A percentile compares a stretch with the other conserved stretches of the same genome.
These are phyloP conservation scores for Paratrypauchen microcephalus DNA, from an alignment of 2,797 vertebrate genomes.

Conservation along the genomic window DNA sequence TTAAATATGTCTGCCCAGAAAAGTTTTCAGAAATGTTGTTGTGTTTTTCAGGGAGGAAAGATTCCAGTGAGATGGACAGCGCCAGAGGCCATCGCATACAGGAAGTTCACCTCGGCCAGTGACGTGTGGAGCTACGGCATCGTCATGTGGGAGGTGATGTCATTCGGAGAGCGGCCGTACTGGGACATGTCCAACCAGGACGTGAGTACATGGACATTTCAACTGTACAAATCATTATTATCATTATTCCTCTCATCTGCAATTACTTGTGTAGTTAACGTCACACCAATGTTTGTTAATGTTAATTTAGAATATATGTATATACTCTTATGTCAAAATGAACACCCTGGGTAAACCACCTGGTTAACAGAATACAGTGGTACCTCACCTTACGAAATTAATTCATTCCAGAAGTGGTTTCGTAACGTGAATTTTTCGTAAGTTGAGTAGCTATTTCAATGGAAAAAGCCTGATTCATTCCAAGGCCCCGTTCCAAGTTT, in stretches of 20 bases:
- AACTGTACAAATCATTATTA: not conserved
- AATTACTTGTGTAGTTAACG: not conserved
- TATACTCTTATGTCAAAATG: too few species aligned
- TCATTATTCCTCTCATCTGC: not conserved
- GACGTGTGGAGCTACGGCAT: conserved; percentile 98
- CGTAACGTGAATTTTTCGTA: too few species aligned
- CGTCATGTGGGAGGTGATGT: conserved; percentile 99
- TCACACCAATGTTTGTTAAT: not conserved
- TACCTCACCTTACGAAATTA: too few species aligned
- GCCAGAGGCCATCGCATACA: conserved; percentile 95
- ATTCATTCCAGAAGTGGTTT: too few species aligned
- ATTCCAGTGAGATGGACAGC: conserved; percentile 98
- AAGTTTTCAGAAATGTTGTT: conserved; percentile 7
- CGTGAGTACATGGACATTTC: conserved; percentile 71
- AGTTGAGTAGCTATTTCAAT: too few species aligned
- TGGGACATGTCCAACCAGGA: conserved; percentile 99
- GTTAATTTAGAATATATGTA: too few species aligned
- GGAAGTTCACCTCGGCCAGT: conserved; percentile 97
- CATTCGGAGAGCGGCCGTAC: conserved; percentile 95
- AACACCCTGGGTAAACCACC: conserved; percentile 16
- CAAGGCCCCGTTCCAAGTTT: too few species aligned
- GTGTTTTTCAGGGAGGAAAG: conserved; percentile 87
- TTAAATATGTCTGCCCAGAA: not conserved
- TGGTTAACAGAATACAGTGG: conserved; percentile 14
- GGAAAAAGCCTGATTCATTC: too few species aligned